Evolutionary conservation across 2,797 vertebrate genomes (phyloP).

Genomic region (Fundulus diaphanus): DNA sequence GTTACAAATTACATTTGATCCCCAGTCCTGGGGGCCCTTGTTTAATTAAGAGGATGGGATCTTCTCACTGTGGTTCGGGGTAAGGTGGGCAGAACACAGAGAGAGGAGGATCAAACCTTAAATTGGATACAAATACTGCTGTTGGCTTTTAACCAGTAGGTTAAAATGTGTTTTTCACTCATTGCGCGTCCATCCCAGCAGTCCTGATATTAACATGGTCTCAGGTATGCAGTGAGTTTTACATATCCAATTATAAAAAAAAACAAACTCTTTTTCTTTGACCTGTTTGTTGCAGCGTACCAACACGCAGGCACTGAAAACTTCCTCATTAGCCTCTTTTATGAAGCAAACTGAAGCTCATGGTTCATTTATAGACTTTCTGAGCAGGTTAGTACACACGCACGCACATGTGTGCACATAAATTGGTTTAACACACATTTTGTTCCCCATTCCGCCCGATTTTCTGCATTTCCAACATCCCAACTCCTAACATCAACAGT

Average conservation of each 20-base stretch:
- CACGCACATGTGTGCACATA: not conserved
- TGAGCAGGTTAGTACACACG: constrained; percentile 14
- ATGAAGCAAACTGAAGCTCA: constrained; percentile 8
- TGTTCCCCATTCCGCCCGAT: not conserved
- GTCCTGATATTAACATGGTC: not conserved
- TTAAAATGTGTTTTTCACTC: not conserved
- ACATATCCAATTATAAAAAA: too few relatives aligned
- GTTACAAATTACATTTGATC: constrained; percentile 80
- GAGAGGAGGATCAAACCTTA: constrained; percentile 5
- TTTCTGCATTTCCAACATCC: constrained; percentile 20
- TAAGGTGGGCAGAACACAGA: constrained; percentile 46
- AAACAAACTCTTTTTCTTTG: not conserved
- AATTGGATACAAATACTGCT: not conserved
- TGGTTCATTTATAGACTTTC: constrained; percentile 31
- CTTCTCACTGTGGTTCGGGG: constrained; percentile 59
- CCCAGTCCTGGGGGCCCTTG: constrained; percentile 67
- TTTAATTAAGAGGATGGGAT: constrained; percentile 83
- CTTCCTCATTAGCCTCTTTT: not conserved
- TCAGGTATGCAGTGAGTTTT: not conserved
- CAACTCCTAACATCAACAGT: constrained; percentile 25
- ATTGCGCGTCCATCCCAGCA: not conserved
- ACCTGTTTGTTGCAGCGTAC: not conserved
- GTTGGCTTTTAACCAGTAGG: not conserved
- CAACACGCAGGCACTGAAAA: not conserved
- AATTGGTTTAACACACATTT: constrained; percentile 1